These are phyloP conservation scores for Urocolius indicus DNA, from an alignment of 2,113 vertebrate species.

Conservation along the genomic window DNA sequence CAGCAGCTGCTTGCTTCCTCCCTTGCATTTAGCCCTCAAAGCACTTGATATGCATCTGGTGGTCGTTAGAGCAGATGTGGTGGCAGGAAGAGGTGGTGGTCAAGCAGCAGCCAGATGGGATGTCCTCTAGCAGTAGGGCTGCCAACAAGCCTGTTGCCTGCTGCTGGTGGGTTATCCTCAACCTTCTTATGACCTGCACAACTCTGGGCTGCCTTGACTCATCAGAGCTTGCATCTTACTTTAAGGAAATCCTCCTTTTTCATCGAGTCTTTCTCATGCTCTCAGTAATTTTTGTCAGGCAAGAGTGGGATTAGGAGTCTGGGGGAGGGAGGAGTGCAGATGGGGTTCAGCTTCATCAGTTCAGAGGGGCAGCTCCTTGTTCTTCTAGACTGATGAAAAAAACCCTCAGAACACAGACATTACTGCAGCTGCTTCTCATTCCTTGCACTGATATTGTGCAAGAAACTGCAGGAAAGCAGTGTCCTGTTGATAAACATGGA, in stretches of 20 bases:
- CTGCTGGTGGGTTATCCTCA: neutral
- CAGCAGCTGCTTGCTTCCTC: neutral
- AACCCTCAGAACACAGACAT: neutral
- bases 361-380: neutral
- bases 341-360: neutral
- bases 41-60: neutral
- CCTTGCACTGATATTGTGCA: neutral
- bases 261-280: neutral
- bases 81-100: neutral
- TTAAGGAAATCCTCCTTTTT: neutral
- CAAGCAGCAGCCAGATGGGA: neutral
- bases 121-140: neutral
- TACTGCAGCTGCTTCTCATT: neutral
- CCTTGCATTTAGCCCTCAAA: neutral
- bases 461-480: neutral
- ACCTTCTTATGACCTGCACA: neutral
- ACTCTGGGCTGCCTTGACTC: neutral
- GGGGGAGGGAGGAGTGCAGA: neutral
- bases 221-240: neutral
- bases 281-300: neutral
- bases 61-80: neutral
- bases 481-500: too few relatives aligned
- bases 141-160: neutral
- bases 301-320: neutral
- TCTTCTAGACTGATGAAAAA: neutral